Conservation (phyloP, 1,140 invertebrate species). For the Yoshiicerus persimilis region DNA sequence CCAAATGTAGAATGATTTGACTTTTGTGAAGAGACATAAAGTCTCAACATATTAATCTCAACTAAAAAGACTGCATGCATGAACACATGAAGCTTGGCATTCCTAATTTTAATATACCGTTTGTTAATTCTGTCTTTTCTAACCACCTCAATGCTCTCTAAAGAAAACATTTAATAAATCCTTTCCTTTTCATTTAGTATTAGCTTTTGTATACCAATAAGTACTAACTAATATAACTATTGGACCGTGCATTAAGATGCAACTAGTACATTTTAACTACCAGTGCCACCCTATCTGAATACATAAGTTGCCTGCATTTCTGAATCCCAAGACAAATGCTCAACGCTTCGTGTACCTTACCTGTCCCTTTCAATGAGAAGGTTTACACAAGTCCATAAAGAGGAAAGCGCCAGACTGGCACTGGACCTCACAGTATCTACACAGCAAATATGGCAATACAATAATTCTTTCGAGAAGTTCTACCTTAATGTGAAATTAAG, state of each 20-base stretch:
- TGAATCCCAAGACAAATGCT: background rate
- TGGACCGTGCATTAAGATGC: background rate
- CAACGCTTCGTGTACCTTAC: background rate
- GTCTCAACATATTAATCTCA: background rate
- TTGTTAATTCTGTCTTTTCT: background rate
- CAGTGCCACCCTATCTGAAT: background rate
- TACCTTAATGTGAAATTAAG: conserved; percentile 1
- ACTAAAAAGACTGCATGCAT: background rate
- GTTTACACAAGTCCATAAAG: background rate
- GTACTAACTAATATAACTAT: background rate
- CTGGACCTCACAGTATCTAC: background rate
- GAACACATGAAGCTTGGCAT: background rate
- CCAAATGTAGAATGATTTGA: conserved; percentile 24
- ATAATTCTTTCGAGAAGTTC: background rate
- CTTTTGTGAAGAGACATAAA: background rate
- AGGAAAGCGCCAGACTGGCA: background rate
- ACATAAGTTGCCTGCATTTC: background rate
- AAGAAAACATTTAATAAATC: background rate
- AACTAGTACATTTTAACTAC: background rate
- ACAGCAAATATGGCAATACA: background rate
- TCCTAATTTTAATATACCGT: background rate
- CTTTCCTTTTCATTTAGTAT: background rate
- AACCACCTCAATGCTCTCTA: background rate
- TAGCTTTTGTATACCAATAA: background rate
- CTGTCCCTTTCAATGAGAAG: background rate